phyloP scores from a whole-genome alignment of 2,113 vertebrate species.

The Bubo blakistoni region DNA sequence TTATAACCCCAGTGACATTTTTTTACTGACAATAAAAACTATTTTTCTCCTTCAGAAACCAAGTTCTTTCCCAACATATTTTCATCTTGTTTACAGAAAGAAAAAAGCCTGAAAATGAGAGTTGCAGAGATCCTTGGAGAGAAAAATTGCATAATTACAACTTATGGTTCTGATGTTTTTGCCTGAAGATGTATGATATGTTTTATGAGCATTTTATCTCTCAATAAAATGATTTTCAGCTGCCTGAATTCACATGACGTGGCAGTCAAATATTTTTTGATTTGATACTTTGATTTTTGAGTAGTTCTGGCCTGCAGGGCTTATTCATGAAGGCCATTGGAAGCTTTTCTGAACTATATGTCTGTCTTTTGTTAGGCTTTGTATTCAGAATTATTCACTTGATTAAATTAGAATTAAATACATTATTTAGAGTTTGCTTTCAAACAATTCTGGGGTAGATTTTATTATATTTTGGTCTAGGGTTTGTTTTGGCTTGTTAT shows the following conservation, averaged over 20 bases:
- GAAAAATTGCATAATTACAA: not conserved
- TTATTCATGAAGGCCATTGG: not conserved
- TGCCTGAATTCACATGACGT: not conserved
- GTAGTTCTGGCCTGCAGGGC: not conserved
- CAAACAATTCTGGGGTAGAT: not conserved
- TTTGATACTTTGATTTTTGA: not conserved
- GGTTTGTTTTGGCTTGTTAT: not conserved
- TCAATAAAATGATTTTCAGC: not conserved
- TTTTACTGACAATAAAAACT: not conserved
- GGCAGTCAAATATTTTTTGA: not conserved
- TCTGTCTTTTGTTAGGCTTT: not conserved
- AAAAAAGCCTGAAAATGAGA: not conserved
- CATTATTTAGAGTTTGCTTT: not conserved
- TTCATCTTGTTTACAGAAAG: not conserved
- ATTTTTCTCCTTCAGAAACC: not conserved
- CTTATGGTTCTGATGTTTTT: not conserved
- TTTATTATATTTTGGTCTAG: not conserved
- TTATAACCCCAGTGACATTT: not conserved
- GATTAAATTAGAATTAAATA: not conserved
- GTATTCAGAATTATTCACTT: not conserved
- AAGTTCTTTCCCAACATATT: not conserved
- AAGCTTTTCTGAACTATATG: not conserved
- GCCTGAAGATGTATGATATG: not conserved
- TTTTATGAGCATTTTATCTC: not conserved
- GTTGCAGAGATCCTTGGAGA: not conserved